Evolutionary conservation across 2,113 vertebrate species (phyloP).

Genomic region (Ibidorhyncha struthersii): DNA sequence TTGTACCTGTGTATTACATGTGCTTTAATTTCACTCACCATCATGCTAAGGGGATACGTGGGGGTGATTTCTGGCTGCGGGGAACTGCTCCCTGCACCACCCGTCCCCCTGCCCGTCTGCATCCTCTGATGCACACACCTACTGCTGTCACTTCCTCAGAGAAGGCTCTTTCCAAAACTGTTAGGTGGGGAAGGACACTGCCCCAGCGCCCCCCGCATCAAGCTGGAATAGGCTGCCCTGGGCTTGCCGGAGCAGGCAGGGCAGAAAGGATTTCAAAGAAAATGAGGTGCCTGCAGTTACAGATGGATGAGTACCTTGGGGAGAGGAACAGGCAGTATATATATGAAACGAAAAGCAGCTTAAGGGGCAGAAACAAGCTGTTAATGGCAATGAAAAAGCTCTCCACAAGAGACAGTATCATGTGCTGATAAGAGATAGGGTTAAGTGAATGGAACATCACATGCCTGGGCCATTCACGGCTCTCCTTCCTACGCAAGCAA

Average conservation of each 20-base stretch:
- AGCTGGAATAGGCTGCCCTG: not conserved
- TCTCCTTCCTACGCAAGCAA: conserved; percentile 27
- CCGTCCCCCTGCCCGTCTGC: not conserved
- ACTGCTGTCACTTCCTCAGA: not conserved
- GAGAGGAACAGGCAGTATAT: not conserved
- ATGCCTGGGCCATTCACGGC: conserved; percentile 15
- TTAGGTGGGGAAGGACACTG: not conserved
- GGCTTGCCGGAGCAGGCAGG: not conserved
- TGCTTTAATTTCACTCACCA: not conserved
- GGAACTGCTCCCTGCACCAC: not conserved
- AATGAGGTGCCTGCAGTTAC: not conserved
- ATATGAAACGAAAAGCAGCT: not conserved
- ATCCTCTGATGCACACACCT: not conserved
- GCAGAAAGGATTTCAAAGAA: not conserved
- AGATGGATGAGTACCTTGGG: not conserved
- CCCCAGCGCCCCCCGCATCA: not conserved
- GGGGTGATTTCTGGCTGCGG: not conserved
- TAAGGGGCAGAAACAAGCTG: not conserved
- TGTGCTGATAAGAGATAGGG: conserved; percentile 34
- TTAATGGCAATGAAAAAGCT: conserved; percentile 8
- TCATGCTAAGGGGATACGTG: not conserved
- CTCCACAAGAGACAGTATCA: conserved; percentile 23
- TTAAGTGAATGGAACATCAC: conserved; percentile 56
- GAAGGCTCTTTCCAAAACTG: not conserved
- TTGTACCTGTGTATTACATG: not conserved